These are phyloP conservation scores for Equus quagga DNA, from an alignment of 2,113 vertebrate species.

Conservation along the genomic window DNA sequence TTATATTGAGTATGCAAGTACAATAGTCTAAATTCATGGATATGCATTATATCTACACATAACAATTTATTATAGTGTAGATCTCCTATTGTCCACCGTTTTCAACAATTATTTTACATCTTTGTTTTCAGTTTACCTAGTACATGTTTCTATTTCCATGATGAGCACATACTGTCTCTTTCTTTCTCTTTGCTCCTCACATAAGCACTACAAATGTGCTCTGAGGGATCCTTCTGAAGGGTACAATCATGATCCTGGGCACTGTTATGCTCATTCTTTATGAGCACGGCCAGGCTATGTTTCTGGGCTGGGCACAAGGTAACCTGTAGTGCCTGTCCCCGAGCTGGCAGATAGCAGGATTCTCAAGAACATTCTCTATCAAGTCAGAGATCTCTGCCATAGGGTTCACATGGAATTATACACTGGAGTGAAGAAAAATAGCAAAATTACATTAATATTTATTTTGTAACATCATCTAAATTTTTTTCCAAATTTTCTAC, in stretches of 20 bases:
- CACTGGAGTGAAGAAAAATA: not conserved
- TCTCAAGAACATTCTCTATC: not conserved
- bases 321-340: not conserved
- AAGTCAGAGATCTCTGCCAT: not conserved
- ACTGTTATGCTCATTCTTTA: not conserved
- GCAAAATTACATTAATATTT: slow-evolving; percentile 7
- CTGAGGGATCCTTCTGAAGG: not conserved
- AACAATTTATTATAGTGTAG: not conserved
- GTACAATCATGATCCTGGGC: not conserved
- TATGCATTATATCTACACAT: not conserved
- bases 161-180: not conserved
- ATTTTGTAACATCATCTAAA: not conserved
- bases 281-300: not conserved
- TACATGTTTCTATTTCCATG: not conserved
- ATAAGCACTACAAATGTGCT: not conserved
- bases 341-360: not conserved
- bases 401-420: not conserved
- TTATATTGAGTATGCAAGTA: not conserved
- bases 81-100: not conserved
- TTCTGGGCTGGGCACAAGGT: not conserved
- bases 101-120: not conserved
- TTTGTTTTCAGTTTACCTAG: not conserved
- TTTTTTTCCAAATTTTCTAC: not conserved
- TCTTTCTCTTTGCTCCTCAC: not conserved
- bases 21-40: not conserved